These are phyloP conservation scores for Ahaetulla prasina DNA, from an alignment of 2,113 vertebrate genomes.

Conservation along the genomic window DNA sequence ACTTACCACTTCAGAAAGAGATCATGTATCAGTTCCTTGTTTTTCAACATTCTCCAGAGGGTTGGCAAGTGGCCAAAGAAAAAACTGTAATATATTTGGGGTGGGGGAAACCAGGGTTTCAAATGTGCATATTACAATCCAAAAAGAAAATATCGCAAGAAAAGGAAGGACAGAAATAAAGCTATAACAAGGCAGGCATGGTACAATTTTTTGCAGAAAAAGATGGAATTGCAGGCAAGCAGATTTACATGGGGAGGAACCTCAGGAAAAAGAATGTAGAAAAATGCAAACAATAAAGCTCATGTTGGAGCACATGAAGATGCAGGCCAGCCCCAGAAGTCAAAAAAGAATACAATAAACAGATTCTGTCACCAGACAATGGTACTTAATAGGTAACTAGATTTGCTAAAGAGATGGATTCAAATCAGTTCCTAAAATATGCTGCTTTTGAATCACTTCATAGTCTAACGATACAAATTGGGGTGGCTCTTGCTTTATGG, in stretches of 20 bases:
- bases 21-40: constrained; percentile 43
- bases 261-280: not conserved
- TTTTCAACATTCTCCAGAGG: constrained; percentile 61
- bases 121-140: not conserved
- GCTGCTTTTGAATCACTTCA: not conserved
- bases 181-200: not conserved
- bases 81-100: constrained; percentile 63
- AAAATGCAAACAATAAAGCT: not conserved
- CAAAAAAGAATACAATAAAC: not conserved
- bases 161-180: not conserved
- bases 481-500: not conserved
- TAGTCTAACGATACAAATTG: not conserved
- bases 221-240: not conserved
- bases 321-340: not conserved
- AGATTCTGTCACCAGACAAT: not conserved
- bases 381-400: not conserved
- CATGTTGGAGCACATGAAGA: not conserved
- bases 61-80: constrained; percentile 69
- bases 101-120: not conserved
- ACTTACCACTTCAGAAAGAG: constrained; percentile 68
- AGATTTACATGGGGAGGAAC: not conserved
- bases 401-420: not conserved
- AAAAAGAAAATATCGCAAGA: not conserved
- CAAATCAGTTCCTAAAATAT: not conserved
- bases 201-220: not conserved